Evolutionary conservation across 2,888 invertebrate species (phyloP), one percentile per base, ranked within the genome.

Genomic region (Ichneumoninae sp.): DNA sequence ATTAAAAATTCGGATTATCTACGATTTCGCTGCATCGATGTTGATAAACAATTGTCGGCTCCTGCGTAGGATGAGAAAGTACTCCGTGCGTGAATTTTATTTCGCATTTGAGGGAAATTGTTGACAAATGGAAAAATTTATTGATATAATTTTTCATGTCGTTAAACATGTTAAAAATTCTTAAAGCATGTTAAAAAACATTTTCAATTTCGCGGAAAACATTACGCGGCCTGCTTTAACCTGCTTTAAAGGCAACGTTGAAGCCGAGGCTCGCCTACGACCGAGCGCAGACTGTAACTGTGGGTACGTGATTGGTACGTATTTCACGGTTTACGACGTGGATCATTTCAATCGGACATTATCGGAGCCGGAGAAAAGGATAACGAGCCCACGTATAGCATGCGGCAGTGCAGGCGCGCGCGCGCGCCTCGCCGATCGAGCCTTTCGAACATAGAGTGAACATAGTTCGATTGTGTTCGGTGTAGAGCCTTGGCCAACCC

Each of bases 291-390:
- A 63, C 63, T 60, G 33, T 63, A 57, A 30, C 63, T 52, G 10
- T 44, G 30, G 26, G 74, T 63, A 63, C 47, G 63, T 47, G 74
- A 74, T 74, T 74, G 74, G 74, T 74, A 63, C 90, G 89, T 90
- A 90, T 90, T 90, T 90, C 91, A 91, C 86, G 87, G 86, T 88
- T 88, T 88, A 86, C 84, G 81, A 89, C 87, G 84, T 47, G 87
- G 86, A 87, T 90, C 91, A 88, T 91, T 91, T 88, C 89, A 83
- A 91, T 91, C 89, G 89, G 84, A 86, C 90, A 88, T 91, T 89
- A 90, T 91, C 89, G 89, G 65, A 88, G 88, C 88, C 78, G 83
- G 84, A 83, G 90, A 90, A 89, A 75, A 88, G 87, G 90, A 88
- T 90, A 90, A 90, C 90, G 90, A 90, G 90, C 88, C 88, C 86